Conservation (phyloP, 2,888 invertebrate genomes). For the Conops quadrifasciatus region DNA sequence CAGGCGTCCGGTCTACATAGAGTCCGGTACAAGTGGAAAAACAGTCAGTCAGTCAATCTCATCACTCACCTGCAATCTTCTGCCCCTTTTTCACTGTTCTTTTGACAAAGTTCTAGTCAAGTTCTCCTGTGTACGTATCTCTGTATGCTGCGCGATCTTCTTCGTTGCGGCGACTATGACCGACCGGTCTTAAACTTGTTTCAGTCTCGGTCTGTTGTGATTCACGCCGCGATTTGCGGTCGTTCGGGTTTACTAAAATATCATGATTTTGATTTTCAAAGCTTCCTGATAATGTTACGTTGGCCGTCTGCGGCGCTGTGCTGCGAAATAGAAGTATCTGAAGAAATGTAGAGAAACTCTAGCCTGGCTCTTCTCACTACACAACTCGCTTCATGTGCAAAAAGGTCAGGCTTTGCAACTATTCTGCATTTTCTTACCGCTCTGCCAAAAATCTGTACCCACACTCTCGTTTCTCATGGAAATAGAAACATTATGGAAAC, state of each 20-base stretch:
- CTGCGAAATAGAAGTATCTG: no score
- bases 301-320: neutral
- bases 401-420: neutral
- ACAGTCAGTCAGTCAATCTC: no score
- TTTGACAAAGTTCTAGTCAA: no score
- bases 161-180: neutral
- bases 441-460: neutral
- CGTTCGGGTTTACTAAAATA: neutral
- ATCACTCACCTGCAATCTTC: no score
- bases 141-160: neutral
- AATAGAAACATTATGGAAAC: neutral
- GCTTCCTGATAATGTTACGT: neutral
- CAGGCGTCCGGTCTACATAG: no score
- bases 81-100: no score
- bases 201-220: conserved; percentile 28
- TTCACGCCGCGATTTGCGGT: conserved; percentile 28
- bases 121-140: neutral
- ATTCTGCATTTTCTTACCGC: neutral
- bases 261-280: conserved; percentile 3
- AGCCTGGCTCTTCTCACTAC: neutral
- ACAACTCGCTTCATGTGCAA: neutral
- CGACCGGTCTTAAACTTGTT: conserved; percentile 31
- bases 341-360: no score
- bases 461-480: conserved; percentile 4
- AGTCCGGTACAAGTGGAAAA: no score